Conservation (phyloP, 2,888 invertebrate species). For the Macrophya annulata region DNA sequence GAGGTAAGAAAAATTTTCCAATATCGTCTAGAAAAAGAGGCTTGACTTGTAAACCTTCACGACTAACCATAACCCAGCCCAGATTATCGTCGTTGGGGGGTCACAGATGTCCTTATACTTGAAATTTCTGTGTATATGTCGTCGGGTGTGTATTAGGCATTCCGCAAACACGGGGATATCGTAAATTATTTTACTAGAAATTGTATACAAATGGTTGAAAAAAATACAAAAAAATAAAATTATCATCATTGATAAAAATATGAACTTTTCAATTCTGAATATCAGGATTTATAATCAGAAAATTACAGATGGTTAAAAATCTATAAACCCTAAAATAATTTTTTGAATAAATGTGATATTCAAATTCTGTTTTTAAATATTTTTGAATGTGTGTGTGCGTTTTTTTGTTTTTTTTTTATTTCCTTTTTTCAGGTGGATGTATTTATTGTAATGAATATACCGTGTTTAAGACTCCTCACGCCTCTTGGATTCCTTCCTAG, state of each 20-base stretch:
- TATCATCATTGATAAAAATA: no score
- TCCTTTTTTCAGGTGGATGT: neutral
- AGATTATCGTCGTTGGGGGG: constrained; percentile 29
- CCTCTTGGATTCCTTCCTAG: constrained; percentile 21
- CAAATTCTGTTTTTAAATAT: neutral
- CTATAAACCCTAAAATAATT: no score
- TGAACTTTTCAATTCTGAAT: no score
- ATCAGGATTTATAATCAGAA: no score
- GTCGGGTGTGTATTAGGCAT: neutral
- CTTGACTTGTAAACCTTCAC: constrained; percentile 31
- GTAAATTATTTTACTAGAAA: neutral
- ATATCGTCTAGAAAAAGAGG: constrained; percentile 26
- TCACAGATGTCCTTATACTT: constrained; percentile 36
- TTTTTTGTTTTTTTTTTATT: no score
- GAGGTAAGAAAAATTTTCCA: constrained; percentile 33
- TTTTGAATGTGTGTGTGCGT: neutral
- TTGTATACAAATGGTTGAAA: neutral
- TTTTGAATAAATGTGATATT: neutral
- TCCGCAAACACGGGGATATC: neutral
- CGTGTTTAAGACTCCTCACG: constrained; percentile 20
- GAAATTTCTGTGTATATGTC: neutral
- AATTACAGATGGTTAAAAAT: no score
- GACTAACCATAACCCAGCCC: constrained; percentile 33
- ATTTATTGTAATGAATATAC: constrained; percentile 2
- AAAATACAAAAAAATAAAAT: no score